Evolutionary conservation across 1,140 invertebrate species (phyloP).

Genomic region (Bombus confusus): DNA sequence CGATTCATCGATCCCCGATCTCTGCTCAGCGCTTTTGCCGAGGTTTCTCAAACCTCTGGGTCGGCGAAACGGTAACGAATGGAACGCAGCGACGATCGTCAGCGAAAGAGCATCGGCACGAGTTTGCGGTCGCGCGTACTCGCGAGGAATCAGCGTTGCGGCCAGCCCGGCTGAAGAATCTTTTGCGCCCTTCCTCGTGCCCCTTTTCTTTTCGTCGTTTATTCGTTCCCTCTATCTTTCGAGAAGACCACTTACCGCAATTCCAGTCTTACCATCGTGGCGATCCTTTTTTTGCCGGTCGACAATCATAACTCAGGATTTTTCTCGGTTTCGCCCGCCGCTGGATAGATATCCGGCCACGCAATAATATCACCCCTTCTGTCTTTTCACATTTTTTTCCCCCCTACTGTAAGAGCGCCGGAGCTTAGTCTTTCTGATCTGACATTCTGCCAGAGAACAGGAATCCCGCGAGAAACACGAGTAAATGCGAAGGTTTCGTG

Average conservation of each 20-base stretch:
- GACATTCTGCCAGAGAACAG: background rate
- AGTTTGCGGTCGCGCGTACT: slow-evolving; percentile 53
- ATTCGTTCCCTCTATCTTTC: background rate
- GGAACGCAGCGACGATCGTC: slow-evolving; percentile 18
- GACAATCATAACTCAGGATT: slow-evolving; percentile 52
- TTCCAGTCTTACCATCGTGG: slow-evolving; percentile 44
- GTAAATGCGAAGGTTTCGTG: background rate
- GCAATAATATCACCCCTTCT: slow-evolving; percentile 1
- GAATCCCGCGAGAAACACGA: background rate
- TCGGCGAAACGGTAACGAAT: slow-evolving; percentile 10
- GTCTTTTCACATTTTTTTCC: background rate
- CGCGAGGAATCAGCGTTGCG: slow-evolving; percentile 28
- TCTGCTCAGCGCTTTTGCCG: no score
- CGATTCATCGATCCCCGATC: slow-evolving; percentile 1
- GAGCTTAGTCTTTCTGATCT: background rate
- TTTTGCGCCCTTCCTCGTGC: slow-evolving; percentile 19
- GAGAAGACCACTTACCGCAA: slow-evolving; percentile 45
- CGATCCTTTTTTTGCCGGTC: slow-evolving; percentile 40
- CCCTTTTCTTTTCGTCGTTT: slow-evolving; percentile 30
- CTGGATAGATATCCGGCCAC: slow-evolving; percentile 34
- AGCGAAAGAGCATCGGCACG: slow-evolving; percentile 28
- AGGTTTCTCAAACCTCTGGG: background rate
- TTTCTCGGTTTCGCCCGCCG: slow-evolving; percentile 45
- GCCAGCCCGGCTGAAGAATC: slow-evolving; percentile 29
- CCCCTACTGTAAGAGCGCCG: background rate